phyloP scores from a whole-genome alignment of 2,888 invertebrate species.

The Diadegma fenestrale region DNA sequence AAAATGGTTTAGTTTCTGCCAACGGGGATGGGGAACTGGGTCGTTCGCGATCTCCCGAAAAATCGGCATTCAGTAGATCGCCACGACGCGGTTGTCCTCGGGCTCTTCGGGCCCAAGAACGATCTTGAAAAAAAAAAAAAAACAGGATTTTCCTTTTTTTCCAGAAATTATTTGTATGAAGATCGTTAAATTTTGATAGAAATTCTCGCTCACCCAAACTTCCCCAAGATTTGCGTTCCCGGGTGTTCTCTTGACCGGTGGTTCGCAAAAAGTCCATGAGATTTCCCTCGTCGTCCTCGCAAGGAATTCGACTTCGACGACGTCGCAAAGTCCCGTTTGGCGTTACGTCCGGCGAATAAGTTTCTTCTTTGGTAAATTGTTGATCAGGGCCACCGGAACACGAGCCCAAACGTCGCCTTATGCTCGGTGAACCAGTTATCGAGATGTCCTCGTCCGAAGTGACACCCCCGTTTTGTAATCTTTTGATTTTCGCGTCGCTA shows the following conservation, averaged over 20 bases:
- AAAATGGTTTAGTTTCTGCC: conserved; percentile 86
- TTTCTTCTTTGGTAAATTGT: conserved; percentile 85
- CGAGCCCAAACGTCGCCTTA: conserved; percentile 89
- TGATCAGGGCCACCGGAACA: conserved; percentile 84
- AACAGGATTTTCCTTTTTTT: background rate
- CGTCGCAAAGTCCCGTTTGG: conserved; percentile 95
- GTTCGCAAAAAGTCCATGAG: conserved; percentile 94
- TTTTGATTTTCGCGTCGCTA: conserved; percentile 84
- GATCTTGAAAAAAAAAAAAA: conserved; percentile 86
- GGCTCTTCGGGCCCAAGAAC: conserved; percentile 94
- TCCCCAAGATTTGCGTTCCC: conserved; percentile 94
- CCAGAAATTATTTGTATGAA: background rate
- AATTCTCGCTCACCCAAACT: conserved; percentile 89
- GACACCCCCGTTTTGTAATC: conserved; percentile 85
- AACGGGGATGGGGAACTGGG: conserved; percentile 89
- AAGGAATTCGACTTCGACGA: conserved; percentile 92
- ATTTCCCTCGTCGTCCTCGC: conserved; percentile 93
- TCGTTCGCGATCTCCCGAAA: conserved; percentile 90
- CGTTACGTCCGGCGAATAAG: conserved; percentile 91
- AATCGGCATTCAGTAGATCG: conserved; percentile 90
- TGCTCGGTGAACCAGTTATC: conserved; percentile 88
- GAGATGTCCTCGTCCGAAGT: conserved; percentile 89
- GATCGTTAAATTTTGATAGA: background rate
- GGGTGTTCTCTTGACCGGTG: conserved; percentile 89
- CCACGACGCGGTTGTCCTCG: conserved; percentile 92